Base-by-base conservation (phyloP, 2,888 invertebrate genomes). In the Cephus runcator region DNA sequence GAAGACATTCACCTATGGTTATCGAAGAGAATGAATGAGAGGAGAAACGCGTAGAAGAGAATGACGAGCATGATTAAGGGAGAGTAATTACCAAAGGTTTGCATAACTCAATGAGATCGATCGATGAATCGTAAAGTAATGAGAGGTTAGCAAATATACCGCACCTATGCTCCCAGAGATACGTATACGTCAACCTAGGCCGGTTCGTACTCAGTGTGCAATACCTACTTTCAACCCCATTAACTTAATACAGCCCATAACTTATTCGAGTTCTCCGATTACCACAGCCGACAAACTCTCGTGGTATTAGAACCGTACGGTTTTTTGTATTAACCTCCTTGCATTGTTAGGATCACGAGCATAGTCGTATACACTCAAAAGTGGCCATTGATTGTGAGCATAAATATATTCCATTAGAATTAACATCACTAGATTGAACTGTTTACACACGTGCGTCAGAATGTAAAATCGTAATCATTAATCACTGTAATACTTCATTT, bases 111-210 rank as follows among this genome's bases (percentile, higher is more conserved):
- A 56, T 75, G 77, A 76, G 76, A 82, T 83, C 84, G 83, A 85
- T 85, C 81, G 76, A 34, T 69, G 79, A 81, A 77, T 83, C 79
- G 80, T 80, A 81, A 82, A 82, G 81, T 83, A 86, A 85, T 80
- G 80, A 85, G 79, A 80, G 82, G 81, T 71, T 81, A 82, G 82
- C 82, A 87, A 87, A 87, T 82, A 85, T 79, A 82, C 83, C 85
- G 76, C 83, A 81, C 85, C 86, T 75, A 81, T 80, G 56, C 75
- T 73, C 71, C 69, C 30, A 69, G 31, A 30, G 69, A 69, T 33
- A 30, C 69, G 11, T 69, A 69, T 23, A 30, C 69, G 33, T 69
- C 15, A 31, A 69, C 69, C 69, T 33, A 33, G 69, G 15, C n/a
- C 15, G 4, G 33, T n/a, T 30, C 15, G 15, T 15, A 40, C 40